Evolutionary conservation across 1,140 invertebrate species (phyloP).

Genomic region (Arion vulgaris): DNA sequence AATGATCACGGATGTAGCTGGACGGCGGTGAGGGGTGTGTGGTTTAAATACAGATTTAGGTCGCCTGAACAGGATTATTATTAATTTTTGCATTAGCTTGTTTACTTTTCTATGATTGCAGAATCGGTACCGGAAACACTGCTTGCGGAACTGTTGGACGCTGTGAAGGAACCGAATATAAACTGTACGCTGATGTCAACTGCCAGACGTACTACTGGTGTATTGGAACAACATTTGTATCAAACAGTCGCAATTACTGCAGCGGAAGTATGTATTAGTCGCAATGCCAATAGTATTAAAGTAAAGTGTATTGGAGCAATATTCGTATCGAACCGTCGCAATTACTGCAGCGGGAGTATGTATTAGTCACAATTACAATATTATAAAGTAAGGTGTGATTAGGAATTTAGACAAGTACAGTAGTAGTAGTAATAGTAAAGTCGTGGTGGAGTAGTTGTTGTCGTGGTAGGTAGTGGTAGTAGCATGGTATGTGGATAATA

Average conservation of each 20-base stretch:
- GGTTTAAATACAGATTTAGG: too few relatives aligned
- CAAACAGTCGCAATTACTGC: not conserved
- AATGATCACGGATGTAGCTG: too few relatives aligned
- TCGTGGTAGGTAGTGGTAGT: not conserved
- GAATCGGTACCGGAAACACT: not conserved
- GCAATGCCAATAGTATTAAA: too few relatives aligned
- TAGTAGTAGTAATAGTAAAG: not conserved
- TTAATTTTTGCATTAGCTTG: too few relatives aligned
- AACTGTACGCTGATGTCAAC: not conserved
- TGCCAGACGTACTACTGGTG: not conserved
- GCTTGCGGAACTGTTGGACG: not conserved
- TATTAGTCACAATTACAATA: not conserved
- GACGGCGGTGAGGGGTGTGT: too few relatives aligned
- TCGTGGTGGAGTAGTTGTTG: not conserved
- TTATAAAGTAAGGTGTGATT: not conserved
- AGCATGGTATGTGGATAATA: not conserved
- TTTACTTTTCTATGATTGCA: not conserved
- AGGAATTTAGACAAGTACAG: not conserved
- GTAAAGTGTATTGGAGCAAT: not conserved
- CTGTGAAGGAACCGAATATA: not conserved
- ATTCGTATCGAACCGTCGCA: not conserved
- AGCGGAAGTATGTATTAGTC: not conserved
- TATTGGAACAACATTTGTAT: not conserved
- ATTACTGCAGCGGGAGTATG: not conserved
- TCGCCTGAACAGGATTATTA: too few relatives aligned